Evolutionary conservation across 2,797 vertebrate species (phyloP).

Genomic region (Sarcoramphus papa): DNA sequence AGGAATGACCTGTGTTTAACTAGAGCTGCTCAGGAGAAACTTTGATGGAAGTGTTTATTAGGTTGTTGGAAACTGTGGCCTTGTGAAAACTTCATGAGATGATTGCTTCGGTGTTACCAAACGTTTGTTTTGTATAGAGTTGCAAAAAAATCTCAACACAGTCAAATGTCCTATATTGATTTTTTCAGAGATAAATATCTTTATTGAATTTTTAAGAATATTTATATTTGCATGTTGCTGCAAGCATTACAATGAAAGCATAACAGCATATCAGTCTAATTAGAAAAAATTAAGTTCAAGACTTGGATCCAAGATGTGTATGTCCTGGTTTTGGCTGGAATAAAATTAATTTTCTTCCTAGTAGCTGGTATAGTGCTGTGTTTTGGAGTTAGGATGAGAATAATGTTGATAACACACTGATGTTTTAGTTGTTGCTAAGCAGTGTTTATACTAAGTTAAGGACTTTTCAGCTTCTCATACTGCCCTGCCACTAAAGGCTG

Average conservation of each 20-base stretch:
- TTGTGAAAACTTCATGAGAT: neutral
- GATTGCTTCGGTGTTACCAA: neutral
- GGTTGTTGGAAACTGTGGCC: neutral
- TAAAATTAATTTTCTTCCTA: neutral
- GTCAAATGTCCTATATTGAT: neutral
- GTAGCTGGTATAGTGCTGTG: neutral
- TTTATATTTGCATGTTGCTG: neutral
- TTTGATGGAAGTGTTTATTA: neutral
- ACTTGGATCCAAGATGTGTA: neutral
- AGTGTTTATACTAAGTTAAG: too few species aligned
- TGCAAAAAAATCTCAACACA: neutral
- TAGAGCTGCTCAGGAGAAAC: neutral
- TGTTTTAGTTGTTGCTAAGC: too few species aligned
- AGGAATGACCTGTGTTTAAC: neutral
- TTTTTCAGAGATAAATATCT: neutral
- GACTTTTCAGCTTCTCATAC: too few species aligned
- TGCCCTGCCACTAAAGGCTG: too few species aligned
- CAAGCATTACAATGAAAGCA: neutral
- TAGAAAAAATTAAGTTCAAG: neutral
- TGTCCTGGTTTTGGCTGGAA: neutral
- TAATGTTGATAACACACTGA: too few species aligned
- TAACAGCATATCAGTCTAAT: neutral
- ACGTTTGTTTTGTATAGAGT: neutral
- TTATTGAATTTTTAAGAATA: neutral
- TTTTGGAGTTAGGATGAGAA: too few species aligned